Conservation (phyloP, 2,113 vertebrate genomes). For the Chiloscyllium plagiosum region DNA sequence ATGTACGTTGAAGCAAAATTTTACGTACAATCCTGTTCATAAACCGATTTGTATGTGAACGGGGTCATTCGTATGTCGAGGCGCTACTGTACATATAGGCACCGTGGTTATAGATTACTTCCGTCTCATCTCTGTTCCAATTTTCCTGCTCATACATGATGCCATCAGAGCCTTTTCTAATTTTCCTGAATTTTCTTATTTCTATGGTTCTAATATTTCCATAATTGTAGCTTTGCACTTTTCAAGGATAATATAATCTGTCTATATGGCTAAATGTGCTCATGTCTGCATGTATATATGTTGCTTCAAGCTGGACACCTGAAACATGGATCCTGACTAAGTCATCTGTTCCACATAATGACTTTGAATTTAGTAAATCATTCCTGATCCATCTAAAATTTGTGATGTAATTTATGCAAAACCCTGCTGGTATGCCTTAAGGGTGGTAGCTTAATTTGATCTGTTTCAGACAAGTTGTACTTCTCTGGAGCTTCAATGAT, state of each 20-base stretch:
- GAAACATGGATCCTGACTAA: not conserved
- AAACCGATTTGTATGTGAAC: no score
- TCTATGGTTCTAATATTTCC: not conserved
- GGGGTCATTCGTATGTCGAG: no score
- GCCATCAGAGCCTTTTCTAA: not conserved
- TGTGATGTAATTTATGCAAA: not conserved
- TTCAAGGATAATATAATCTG: not conserved
- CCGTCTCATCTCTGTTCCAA: not conserved
- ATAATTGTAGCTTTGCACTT: not conserved
- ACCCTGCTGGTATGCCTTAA: not conserved
- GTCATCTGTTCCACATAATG: not conserved
- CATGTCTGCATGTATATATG: not conserved
- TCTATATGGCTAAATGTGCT: not conserved
- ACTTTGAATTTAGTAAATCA: not conserved
- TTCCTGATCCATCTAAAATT: not conserved
- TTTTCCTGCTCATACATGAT: not conserved
- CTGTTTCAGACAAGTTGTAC: not conserved
- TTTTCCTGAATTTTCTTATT: not conserved
- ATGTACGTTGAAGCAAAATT: no score
- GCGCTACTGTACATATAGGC: no score
- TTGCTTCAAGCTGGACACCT: not conserved
- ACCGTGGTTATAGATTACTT: not conserved
- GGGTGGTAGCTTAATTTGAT: not conserved
- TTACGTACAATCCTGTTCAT: no score
- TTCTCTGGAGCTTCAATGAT: not conserved